A percentile compares a stretch with the other conserved stretches of the same genome.
These are phyloP conservation scores for Catharus ustulatus DNA, from an alignment of 2,797 vertebrate species.

Conservation along the genomic window DNA sequence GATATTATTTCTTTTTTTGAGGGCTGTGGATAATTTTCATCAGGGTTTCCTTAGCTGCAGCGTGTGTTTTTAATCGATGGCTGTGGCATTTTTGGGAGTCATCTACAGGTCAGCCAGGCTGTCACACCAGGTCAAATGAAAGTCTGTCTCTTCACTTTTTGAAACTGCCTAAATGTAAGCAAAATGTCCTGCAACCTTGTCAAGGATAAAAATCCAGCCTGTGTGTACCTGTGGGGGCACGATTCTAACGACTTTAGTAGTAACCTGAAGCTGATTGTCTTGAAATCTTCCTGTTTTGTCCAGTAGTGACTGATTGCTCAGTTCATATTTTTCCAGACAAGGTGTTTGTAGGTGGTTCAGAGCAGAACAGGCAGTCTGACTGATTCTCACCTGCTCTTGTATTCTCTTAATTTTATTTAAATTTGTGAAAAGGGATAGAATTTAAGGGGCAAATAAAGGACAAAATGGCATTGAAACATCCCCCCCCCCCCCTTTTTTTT, in stretches of 20 bases:
- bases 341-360: constrained; percentile 17
- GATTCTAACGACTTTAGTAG: background rate
- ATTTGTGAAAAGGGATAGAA: background rate
- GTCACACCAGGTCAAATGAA: fast-evolving
- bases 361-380: background rate
- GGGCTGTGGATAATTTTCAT: background rate
- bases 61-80: fast-evolving
- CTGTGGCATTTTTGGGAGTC: background rate
- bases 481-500: fast-evolving
- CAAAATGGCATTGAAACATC: background rate
- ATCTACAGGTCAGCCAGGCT: background rate
- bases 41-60: background rate
- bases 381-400: background rate
- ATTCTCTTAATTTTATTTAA: background rate
- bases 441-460: background rate
- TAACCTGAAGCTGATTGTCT: constrained; percentile 31
- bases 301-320: background rate
- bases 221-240: background rate
- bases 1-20: background rate
- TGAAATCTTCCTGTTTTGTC: constrained; percentile 66
- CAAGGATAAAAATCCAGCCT: background rate
- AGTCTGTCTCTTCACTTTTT: background rate
- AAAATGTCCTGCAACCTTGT: background rate
- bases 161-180: background rate
- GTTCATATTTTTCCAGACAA: constrained; percentile 24